These are phyloP conservation scores for Benitochromis conjunctus DNA, from an alignment of 2,113 vertebrate genomes.

Conservation along the genomic window DNA sequence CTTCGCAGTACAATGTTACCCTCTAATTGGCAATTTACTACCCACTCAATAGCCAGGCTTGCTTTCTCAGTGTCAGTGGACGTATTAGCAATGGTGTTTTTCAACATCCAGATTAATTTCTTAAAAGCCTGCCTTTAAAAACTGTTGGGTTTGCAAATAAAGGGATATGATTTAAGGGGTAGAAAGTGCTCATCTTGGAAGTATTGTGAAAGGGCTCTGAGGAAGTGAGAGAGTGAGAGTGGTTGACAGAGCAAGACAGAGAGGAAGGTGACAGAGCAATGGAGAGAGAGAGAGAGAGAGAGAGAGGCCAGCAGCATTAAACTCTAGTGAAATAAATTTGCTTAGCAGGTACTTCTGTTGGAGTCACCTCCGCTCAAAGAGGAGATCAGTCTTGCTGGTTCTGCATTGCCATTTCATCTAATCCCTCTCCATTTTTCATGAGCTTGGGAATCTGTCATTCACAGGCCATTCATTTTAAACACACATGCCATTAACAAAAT, in stretches of 20 bases:
- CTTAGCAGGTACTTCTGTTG: conserved; percentile 57
- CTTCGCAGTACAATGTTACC: conserved; percentile 38
- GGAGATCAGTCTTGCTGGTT: conserved; percentile 42
- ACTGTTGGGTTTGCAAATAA: conserved; percentile 55
- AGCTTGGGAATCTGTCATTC: conserved; percentile 35
- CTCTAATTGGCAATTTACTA: conserved; percentile 67
- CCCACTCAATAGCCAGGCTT: conserved; percentile 40
- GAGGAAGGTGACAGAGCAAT: not conserved
- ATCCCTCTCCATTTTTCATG: conserved; percentile 26
- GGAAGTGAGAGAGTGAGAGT: not conserved
- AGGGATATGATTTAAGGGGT: conserved; percentile 41
- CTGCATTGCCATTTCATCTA: conserved; percentile 35
- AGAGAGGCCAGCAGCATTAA: conserved; percentile 34
- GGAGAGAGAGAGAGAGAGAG: not conserved
- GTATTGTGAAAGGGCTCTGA: conserved; percentile 36
- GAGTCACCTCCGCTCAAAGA: conserved; percentile 42
- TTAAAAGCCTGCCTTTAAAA: conserved; percentile 49
- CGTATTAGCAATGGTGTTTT: conserved; percentile 39
- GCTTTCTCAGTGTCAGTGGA: conserved; percentile 25
- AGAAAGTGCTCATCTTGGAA: conserved; percentile 34
- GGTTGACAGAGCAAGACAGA: not conserved
- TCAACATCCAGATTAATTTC: conserved; percentile 56
- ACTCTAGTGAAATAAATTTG: conserved; percentile 55
- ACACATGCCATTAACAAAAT: conserved; percentile 20
- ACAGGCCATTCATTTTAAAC: conserved; percentile 35